Conservation (phyloP, 2,797 vertebrate species). For the Malurus leucopterus region DNA sequence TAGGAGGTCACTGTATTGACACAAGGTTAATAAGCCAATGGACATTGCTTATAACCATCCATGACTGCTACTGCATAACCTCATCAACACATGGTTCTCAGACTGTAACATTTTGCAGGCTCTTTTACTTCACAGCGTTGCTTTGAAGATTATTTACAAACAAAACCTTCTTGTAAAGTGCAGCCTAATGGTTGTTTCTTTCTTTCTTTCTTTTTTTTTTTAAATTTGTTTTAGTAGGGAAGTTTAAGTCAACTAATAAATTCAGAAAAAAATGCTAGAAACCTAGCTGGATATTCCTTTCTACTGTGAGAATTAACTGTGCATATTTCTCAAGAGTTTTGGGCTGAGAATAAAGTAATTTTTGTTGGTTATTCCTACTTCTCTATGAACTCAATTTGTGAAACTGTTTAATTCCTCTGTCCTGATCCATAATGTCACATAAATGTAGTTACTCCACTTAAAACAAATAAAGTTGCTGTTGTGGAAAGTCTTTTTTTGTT, state of each 20-base stretch:
- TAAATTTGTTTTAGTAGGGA: background rate
- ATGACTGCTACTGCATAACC: background rate
- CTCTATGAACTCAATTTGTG: background rate
- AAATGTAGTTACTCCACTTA: too few relatives aligned
- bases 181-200: background rate
- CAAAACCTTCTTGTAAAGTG: background rate
- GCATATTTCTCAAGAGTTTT: slow-evolving; percentile 6
- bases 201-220: background rate
- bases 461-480: too few relatives aligned
- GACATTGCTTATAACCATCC: background rate
- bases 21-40: background rate
- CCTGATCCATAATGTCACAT: background rate
- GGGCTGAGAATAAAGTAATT: background rate
- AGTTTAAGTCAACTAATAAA: background rate
- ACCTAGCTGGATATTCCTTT: background rate
- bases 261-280: background rate
- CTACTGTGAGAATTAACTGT: background rate
- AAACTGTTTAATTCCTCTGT: background rate
- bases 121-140: background rate
- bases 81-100: background rate
- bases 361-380: background rate
- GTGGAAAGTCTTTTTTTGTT: too few relatives aligned
- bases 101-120: background rate
- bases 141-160: background rate
- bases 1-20: background rate